Percentiles rank a stretch among this genome's conserved stretches.
phyloP scores from a whole-genome alignment of 1,140 invertebrate genomes.

The Sitobion miscanthi region DNA sequence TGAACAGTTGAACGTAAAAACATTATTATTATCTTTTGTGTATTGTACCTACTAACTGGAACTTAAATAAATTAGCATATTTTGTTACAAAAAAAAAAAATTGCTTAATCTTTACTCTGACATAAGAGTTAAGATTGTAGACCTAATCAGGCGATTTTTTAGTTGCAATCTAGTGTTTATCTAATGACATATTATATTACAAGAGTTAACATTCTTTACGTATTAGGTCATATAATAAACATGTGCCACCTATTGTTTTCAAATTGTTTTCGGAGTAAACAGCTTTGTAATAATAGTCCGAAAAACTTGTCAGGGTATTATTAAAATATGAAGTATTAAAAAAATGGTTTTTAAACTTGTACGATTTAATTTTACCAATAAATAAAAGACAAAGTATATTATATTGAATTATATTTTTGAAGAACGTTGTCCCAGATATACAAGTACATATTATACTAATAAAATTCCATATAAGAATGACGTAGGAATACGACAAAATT shows the following conservation, averaged over 20 bases:
- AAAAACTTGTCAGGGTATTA: neutral
- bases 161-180: conserved; percentile 19
- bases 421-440: neutral
- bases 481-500: neutral
- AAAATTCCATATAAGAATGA: neutral
- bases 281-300: neutral
- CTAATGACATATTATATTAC: conserved; percentile 23
- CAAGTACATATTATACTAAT: neutral
- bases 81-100: neutral
- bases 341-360: neutral
- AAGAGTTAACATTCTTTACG: neutral
- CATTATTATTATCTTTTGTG: neutral
- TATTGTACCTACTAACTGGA: neutral
- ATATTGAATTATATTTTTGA: neutral
- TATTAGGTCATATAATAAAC: conserved; percentile 22
- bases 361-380: neutral
- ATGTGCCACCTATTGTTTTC: neutral
- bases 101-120: neutral
- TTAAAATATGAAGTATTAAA: neutral
- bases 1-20: neutral
- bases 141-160: neutral
- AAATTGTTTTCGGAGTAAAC: conserved; percentile 14
- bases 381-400: too few relatives aligned
- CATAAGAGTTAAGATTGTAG: neutral
- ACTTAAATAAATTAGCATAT: neutral